These are phyloP conservation scores for Myopa testacea DNA, from an alignment of 2,888 invertebrate species.

Conservation along the genomic window DNA sequence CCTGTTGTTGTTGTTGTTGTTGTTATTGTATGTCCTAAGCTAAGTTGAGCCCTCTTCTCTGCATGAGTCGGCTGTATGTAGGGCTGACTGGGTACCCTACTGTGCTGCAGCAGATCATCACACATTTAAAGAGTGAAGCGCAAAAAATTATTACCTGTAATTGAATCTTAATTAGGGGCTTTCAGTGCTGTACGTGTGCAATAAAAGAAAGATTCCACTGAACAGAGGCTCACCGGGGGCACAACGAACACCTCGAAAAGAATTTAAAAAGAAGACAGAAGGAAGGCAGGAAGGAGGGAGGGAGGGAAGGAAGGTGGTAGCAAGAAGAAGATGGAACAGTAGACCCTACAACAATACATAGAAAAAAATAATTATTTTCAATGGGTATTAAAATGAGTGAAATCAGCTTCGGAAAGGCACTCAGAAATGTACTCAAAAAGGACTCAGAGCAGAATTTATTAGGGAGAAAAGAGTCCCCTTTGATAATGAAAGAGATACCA, in stretches of 20 bases:
- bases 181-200: conserved; percentile 15
- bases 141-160: conserved; percentile 43
- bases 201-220: background rate
- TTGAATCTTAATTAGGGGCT: conserved; percentile 46
- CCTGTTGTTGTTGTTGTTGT: background rate
- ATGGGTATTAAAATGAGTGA: too few relatives aligned
- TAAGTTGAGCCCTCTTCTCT: background rate
- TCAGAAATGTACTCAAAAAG: too few relatives aligned
- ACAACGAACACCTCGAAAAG: background rate
- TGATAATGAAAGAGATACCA: too few relatives aligned
- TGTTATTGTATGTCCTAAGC: background rate
- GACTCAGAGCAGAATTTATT: too few relatives aligned
- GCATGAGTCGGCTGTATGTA: background rate
- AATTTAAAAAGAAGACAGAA: too few relatives aligned
- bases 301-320: background rate
- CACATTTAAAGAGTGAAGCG: conserved; percentile 39
- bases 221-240: background rate
- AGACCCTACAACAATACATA: background rate
- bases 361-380: too few relatives aligned
- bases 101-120: conserved; percentile 44
- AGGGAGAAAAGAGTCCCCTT: too few relatives aligned
- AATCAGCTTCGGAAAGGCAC: background rate
- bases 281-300: background rate
- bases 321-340: background rate
- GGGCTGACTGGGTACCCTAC: background rate